Conservation (phyloP, 2,113 vertebrate genomes). For the Melanerpes formicivorus region DNA sequence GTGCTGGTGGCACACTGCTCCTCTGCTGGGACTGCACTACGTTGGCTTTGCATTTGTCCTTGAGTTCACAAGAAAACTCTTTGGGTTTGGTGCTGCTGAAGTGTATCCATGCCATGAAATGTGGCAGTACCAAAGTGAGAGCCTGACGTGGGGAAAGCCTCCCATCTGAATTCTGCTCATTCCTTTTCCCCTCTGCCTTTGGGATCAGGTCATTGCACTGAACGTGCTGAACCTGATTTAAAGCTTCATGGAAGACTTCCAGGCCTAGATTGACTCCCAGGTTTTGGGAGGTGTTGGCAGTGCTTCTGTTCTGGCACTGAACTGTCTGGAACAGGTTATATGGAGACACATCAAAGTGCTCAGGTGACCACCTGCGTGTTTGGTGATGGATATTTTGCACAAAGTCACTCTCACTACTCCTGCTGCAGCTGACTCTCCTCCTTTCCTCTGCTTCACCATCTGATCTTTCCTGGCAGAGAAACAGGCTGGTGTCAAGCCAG, state of each 20-base stretch:
- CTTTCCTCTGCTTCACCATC: neutral
- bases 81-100: neutral
- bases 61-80: neutral
- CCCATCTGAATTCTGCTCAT: neutral
- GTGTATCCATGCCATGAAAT: neutral
- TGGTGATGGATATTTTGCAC: neutral
- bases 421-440: neutral
- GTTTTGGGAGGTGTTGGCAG: neutral
- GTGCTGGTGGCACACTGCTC: neutral
- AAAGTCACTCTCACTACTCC: neutral
- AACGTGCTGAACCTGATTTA: neutral
- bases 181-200: neutral
- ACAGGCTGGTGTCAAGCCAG: neutral
- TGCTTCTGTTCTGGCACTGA: neutral
- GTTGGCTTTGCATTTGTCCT: neutral
- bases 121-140: neutral
- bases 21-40: rapidly evolving
- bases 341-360: neutral
- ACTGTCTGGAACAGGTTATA: neutral
- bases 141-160: rapidly evolving
- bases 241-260: neutral
- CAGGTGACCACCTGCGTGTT: neutral
- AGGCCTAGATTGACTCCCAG: neutral
- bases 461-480: neutral
- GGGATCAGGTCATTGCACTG: neutral